Percentiles rank a stretch among this genome's conserved stretches.
Evolutionary conservation across 2,113 vertebrate species (phyloP).

Genomic region (Atrichornis clamosus): DNA sequence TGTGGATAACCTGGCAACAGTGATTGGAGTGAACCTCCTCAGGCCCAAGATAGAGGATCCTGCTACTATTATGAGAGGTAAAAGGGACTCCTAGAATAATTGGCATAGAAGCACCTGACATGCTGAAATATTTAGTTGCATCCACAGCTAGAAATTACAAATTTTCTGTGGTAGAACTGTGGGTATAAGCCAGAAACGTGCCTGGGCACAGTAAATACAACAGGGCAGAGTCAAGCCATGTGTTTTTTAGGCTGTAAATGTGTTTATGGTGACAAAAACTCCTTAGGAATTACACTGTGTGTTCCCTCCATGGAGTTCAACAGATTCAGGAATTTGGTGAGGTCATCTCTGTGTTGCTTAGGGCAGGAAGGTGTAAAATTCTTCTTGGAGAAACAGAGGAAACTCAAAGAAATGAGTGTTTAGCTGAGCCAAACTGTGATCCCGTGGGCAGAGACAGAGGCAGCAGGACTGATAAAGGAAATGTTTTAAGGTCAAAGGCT

Average conservation of each 20-base stretch:
- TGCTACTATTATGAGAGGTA: conserved; percentile 92
- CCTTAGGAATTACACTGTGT: neutral
- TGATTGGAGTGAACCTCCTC: conserved; percentile 95
- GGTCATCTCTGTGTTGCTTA: neutral
- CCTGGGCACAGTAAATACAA: neutral
- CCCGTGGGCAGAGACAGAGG: neutral
- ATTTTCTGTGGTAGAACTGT: neutral
- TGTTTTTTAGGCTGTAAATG: neutral
- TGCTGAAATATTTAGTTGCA: neutral
- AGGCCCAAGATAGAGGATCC: conserved; percentile 91
- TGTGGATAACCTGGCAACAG: conserved; percentile 94
- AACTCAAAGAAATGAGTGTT: neutral
- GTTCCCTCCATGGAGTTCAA: neutral
- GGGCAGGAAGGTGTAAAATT: neutral
- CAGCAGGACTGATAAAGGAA: neutral
- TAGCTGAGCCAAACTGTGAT: neutral
- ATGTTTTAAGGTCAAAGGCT: neutral
- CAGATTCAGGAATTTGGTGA: neutral
- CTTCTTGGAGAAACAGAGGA: neutral
- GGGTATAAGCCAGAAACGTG: neutral
- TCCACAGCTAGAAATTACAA: neutral
- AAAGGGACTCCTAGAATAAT: neutral
- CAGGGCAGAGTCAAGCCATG: accelerated
- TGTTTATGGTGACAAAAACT: neutral
- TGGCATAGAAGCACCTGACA: neutral